Evolutionary conservation across 2,113 vertebrate species (phyloP).

Genomic region (Albula goreensis): DNA sequence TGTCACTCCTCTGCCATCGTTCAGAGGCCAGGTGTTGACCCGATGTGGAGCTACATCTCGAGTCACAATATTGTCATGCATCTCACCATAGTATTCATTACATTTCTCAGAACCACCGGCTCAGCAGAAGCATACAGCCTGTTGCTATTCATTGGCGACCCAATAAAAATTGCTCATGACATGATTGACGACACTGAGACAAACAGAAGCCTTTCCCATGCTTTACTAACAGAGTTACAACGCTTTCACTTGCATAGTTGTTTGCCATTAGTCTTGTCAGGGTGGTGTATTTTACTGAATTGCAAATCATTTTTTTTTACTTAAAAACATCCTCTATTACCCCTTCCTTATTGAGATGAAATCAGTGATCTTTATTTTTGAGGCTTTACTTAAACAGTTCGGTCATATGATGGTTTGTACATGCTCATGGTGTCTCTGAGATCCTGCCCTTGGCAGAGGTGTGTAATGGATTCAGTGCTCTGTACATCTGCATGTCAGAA

Average conservation of each 20-base stretch:
- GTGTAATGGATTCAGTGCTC: constrained; percentile 10
- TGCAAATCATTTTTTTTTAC: not conserved
- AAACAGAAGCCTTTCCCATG: constrained; percentile 10
- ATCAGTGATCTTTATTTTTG: not conserved
- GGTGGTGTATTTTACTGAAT: not conserved
- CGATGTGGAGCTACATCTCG: not conserved
- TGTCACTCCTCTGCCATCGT: not conserved
- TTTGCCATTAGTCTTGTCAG: not conserved
- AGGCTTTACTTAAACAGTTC: not conserved
- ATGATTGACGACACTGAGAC: constrained; percentile 12
- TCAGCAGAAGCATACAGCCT: not conserved
- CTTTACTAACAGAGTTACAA: constrained; percentile 1
- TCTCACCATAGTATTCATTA: not conserved
- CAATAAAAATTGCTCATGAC: not conserved
- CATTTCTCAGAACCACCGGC: not conserved
- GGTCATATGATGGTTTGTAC: not conserved
- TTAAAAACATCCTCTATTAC: no score
- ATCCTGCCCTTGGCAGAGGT: not conserved
- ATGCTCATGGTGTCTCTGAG: not conserved
- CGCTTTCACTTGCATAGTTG: not conserved
- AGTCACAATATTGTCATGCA: not conserved
- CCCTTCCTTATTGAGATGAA: not conserved
- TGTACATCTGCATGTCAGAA: not conserved
- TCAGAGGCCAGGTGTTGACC: constrained; percentile 5
- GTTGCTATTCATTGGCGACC: not conserved